Evolutionary conservation across 2,113 vertebrate genomes (phyloP), one percentile per base, ranked within the genome.

Genomic region (Ictidomys tridecemlineatus): DNA sequence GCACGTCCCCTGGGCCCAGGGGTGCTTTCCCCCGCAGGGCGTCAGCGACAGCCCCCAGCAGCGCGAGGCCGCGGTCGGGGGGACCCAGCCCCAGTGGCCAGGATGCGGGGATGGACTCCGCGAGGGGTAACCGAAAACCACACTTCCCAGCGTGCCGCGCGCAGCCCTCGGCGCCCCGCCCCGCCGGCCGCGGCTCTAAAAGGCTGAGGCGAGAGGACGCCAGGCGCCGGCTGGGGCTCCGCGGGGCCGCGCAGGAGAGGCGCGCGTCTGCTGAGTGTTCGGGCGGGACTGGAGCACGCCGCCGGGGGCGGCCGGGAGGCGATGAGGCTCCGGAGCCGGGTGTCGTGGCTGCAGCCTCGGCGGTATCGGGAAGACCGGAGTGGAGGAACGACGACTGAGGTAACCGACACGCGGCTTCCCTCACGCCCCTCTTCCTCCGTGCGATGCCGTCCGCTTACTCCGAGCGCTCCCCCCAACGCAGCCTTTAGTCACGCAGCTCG

Each of bases 131-230:
- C 30, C 4, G 2, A 3, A 42, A 88, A 96, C 97, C 24, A 97
- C 97, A 96, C 3, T 95, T 98, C 97, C 97, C 97, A 96, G 93
- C 5, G 89, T 83, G 78, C 97, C 1, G 32, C 32, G 92, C 94
- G 97, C 84, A 1, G 45, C 22, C 18, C 5, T 4, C 5, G 45
- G 37, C 88, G 48, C 45, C n/a, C 73, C 18, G 7, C 82, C 89
- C 70, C 87, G 13, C 53, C 26, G 70, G 34, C 56, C 16, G 9
- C 10, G 0, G 39, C 39, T 37, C 32, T 2, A 0, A 1, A 7
- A 37, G 32, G 74, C 48, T 0, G 8, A 8, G 37, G 12, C 0
- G 17, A 1, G 65, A 58, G 67, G 74, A 45, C 86, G 58, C 51
- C 13, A 0, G 53, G 61, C 61, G 61, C 61, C 61, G 61, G 24